A percentile compares a stretch with the other conserved stretches of the same genome.
These are phyloP conservation scores for Dendrolimus punctatus DNA, from an alignment of 1,140 invertebrate genomes.

Conservation along the genomic window DNA sequence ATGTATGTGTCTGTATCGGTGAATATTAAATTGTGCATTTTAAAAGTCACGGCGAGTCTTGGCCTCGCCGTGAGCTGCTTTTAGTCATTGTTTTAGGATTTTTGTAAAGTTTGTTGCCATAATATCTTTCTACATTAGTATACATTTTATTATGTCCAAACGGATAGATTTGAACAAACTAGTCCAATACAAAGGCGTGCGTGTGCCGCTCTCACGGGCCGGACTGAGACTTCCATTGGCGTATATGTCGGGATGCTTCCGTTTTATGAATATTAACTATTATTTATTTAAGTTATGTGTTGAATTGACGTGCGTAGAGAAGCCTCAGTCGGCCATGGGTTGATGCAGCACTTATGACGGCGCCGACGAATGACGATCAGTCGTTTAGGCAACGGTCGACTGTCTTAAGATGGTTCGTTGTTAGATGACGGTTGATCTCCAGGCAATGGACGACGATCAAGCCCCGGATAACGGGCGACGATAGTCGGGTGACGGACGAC, in stretches of 20 bases:
- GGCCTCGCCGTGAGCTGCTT: slow-evolving; percentile 56
- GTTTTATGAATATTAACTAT: slow-evolving; percentile 27
- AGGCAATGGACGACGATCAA: too few relatives aligned
- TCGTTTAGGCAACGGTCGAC: too few relatives aligned
- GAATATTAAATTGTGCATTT: slow-evolving; percentile 71
- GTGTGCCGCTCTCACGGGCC: slow-evolving; percentile 28
- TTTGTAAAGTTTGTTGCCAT: slow-evolving; percentile 72
- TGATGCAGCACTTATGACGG: too few relatives aligned
- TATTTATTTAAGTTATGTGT: slow-evolving; percentile 44
- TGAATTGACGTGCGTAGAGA: slow-evolving; percentile 4
- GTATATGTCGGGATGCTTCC: slow-evolving; percentile 33
- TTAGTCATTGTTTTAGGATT: slow-evolving; percentile 71
- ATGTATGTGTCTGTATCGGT: slow-evolving; percentile 71
- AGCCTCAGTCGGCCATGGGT: slow-evolving; percentile 1
- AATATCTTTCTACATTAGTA: slow-evolving; percentile 70
- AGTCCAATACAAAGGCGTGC: slow-evolving; percentile 53
- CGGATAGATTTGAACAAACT: slow-evolving; percentile 68
- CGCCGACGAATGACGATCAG: too few relatives aligned
- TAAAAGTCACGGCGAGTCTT: slow-evolving; percentile 54
- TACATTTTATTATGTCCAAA: slow-evolving; percentile 61
- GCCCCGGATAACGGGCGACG: too few relatives aligned
- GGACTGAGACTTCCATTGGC: slow-evolving; percentile 23
- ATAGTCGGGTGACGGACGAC: too few relatives aligned
- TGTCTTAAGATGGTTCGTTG: too few relatives aligned
- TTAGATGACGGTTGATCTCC: too few relatives aligned